These are phyloP conservation scores for Cryptotis parvus DNA, from an alignment of 2,113 vertebrate genomes.

Conservation along the genomic window DNA sequence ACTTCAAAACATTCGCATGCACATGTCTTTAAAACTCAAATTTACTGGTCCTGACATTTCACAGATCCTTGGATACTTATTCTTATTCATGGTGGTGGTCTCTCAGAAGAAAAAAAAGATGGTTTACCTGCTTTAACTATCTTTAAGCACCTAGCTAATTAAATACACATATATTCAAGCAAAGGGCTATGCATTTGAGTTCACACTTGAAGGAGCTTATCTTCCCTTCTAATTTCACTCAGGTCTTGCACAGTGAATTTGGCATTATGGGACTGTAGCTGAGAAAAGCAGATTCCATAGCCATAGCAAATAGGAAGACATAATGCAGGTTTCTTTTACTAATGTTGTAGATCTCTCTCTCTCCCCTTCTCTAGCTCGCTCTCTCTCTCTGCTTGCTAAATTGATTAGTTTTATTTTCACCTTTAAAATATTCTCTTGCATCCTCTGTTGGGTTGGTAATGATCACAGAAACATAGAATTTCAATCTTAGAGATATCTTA, in stretches of 20 bases:
- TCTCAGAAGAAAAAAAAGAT: conserved; percentile 48
- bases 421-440: conserved; percentile 18
- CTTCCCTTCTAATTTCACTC: conserved; percentile 21
- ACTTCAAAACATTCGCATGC: conserved; percentile 62
- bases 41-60: conserved; percentile 73
- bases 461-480: conserved; percentile 50
- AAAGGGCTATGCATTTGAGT: conserved; percentile 58
- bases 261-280: not conserved
- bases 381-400: conserved; percentile 57
- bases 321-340: conserved; percentile 15
- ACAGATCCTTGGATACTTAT: conserved; percentile 62
- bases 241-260: conserved; percentile 48
- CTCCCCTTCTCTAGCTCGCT: not conserved
- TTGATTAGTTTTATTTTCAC: conserved; percentile 50
- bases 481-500: conserved; percentile 47
- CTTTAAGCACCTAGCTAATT: conserved; percentile 64
- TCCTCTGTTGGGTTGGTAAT: conserved; percentile 25
- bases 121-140: conserved; percentile 65
- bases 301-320: conserved; percentile 8
- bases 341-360: conserved; percentile 9
- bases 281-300: conserved; percentile 12
- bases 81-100: conserved; percentile 55
- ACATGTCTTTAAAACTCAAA: conserved; percentile 61
- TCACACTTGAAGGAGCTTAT: conserved; percentile 53
- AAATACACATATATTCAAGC: conserved; percentile 64